Evolutionary conservation across 1,140 invertebrate genomes (phyloP).

Genomic region (Anastatus disparis): DNA sequence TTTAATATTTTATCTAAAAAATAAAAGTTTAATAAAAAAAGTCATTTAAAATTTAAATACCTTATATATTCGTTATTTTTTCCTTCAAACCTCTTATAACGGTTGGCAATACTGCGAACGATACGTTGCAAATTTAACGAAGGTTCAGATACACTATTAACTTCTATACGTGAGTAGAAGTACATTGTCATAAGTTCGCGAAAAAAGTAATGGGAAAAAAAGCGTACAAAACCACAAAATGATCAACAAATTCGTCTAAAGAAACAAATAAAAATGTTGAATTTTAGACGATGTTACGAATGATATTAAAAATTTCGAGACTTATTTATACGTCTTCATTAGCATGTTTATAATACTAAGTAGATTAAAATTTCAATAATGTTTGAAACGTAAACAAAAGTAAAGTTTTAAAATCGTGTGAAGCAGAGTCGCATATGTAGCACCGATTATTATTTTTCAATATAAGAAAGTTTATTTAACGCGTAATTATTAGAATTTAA

Average conservation of each 20-base stretch:
- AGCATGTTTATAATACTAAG: not conserved
- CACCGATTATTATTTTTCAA: no score
- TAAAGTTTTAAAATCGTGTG: not conserved
- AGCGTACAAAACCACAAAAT: slow-evolving; percentile 19
- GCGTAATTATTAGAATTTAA: slow-evolving; percentile 20
- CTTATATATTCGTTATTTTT: no score
- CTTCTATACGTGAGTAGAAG: no score
- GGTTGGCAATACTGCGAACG: no score
- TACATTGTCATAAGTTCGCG: no score
- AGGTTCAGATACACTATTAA: no score
- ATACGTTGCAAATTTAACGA: no score
- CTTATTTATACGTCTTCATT: slow-evolving; percentile 5
- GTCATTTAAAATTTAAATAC: no score
- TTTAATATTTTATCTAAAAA: no score
- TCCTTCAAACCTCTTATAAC: no score
- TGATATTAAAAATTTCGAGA: not conserved
- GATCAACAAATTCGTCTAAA: not conserved
- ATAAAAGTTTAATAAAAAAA: no score
- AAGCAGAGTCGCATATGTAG: not conserved
- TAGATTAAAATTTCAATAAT: not conserved
- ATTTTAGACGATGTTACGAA: not conserved
- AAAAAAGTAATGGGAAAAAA: not conserved
- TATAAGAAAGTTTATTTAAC: not conserved
- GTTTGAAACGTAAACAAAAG: slow-evolving; percentile 9
- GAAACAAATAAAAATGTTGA: not conserved